phyloP scores from a whole-genome alignment of 2,888 invertebrate genomes.

The Lithosia quadra region DNA sequence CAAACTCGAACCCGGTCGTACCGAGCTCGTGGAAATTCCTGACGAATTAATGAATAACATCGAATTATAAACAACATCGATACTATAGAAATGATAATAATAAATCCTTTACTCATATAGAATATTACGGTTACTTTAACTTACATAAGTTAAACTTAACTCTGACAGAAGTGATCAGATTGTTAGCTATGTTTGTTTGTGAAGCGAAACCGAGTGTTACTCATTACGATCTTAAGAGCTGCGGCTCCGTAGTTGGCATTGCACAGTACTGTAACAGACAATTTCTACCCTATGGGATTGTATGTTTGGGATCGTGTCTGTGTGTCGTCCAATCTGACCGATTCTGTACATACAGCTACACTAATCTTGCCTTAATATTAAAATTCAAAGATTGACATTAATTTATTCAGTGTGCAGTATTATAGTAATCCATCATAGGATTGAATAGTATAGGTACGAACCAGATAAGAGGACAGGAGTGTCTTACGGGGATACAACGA shows the following conservation, averaged over 20 bases:
- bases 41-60: constrained; percentile 60
- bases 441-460: constrained; percentile 48
- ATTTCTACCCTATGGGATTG: background rate
- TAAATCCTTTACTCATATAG: constrained; percentile 56
- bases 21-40: constrained; percentile 47
- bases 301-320: background rate
- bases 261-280: background rate
- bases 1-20: constrained; percentile 19
- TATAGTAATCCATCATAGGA: constrained; percentile 59
- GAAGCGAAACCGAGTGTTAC: constrained; percentile 6
- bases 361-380: constrained; percentile 73
- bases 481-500: constrained; percentile 42
- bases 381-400: constrained; percentile 74
- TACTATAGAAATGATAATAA: constrained; percentile 63
- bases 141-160: constrained; percentile 62
- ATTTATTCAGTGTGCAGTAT: constrained; percentile 72
- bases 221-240: background rate
- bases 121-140: constrained; percentile 64
- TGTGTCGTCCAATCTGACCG: constrained; percentile 64
- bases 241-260: background rate
- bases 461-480: constrained; percentile 44
- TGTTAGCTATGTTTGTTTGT: constrained; percentile 34
- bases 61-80: constrained; percentile 68
- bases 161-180: constrained; percentile 68
- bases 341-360: constrained; percentile 67